Base-by-base conservation (phyloP, 2,888 invertebrate genomes). In the Mythimna lalbum region DNA sequence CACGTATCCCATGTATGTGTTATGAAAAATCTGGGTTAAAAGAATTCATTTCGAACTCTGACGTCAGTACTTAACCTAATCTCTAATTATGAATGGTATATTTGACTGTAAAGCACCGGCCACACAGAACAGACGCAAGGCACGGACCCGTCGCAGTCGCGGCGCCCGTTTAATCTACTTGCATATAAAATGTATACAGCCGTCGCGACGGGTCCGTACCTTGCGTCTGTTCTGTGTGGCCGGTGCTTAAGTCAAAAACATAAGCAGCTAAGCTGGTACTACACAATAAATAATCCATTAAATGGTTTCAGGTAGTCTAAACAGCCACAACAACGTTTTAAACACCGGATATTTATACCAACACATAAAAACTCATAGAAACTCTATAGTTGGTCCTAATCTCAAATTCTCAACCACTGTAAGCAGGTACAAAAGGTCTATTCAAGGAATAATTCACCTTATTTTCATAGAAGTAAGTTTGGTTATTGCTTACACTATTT, bases 391-490 rank as follows among this genome's bases (percentile, higher is more conserved):
- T 69, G 64, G 68, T 67, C 53, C 43, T 69, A 71, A 69, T 73
- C 76, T 69, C n/a, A 52, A 65, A 71, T 67, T 73, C 76, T 69
- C n/a, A 52, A 65, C 49, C 43, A 33, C 52, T 50, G 10, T 27
- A 12, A 39, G 33, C 36, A 65, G 73, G 55, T 70, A 81, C 31
- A 49, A 33, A 31, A 61, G 3, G 14, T 19, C 0, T 6, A 31
- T 55, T 21, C 14, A 70, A 0, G 4, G n/a, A 53, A 78, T 10
- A 56, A 63, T 65, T 5, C 5, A 12, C 79, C 68, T 63, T 74
- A 69, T 23, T 0, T 0, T 0, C 0, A 10, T 0, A 0, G 0
- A 0, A 0, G 19, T 64, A 81, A 56, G 64, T 31, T 36, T 63
- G 6, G 27, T 53, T 67, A 33, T 80, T 19, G 50, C 14, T 10